Percentiles rank a stretch among this genome's conserved stretches.
phyloP scores from a whole-genome alignment of 53 echinoderm and acorn worm species.

The Zoroaster sp. region DNA sequence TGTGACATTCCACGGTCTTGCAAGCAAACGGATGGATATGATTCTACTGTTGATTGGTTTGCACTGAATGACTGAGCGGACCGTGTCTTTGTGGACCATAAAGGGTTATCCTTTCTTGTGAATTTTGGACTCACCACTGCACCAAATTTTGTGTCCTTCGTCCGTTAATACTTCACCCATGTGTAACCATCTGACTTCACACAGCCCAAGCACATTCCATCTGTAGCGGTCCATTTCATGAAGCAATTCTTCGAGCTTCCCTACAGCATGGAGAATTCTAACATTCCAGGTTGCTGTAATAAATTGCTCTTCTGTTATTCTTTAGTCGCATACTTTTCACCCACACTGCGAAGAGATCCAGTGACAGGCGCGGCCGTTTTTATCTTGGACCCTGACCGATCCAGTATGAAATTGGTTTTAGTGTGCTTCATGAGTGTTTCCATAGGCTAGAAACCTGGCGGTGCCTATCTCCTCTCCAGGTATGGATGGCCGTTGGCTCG shows the following conservation, averaged over 20 bases:
- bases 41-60: slow-evolving; percentile 42
- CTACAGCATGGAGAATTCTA: slow-evolving; percentile 16
- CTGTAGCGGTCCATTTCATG: slow-evolving; percentile 56
- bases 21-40: slow-evolving; percentile 45
- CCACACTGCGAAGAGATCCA: slow-evolving; percentile 9
- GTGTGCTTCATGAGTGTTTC: neutral
- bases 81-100: slow-evolving; percentile 11
- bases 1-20: slow-evolving; percentile 65
- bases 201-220: slow-evolving; percentile 51
- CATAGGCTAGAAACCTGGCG: no score
- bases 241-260: slow-evolving; percentile 50
- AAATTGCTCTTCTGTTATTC: slow-evolving; percentile 16
- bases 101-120: neutral
- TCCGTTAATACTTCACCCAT: slow-evolving; percentile 23
- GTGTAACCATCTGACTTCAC: slow-evolving; percentile 44
- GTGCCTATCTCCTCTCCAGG: no score
- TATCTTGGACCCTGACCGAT: slow-evolving; percentile 64
- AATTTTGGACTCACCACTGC: neutral
- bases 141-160: slow-evolving; percentile 44
- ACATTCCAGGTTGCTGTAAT: slow-evolving; percentile 62
- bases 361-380: slow-evolving; percentile 37
- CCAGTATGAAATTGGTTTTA: slow-evolving; percentile 25
- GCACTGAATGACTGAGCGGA: slow-evolving; percentile 37
- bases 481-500: no score
- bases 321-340: slow-evolving; percentile 48